These are phyloP conservation scores for Drosophila serrata DNA, from an alignment of 1,140 invertebrate species.

Conservation along the genomic window DNA sequence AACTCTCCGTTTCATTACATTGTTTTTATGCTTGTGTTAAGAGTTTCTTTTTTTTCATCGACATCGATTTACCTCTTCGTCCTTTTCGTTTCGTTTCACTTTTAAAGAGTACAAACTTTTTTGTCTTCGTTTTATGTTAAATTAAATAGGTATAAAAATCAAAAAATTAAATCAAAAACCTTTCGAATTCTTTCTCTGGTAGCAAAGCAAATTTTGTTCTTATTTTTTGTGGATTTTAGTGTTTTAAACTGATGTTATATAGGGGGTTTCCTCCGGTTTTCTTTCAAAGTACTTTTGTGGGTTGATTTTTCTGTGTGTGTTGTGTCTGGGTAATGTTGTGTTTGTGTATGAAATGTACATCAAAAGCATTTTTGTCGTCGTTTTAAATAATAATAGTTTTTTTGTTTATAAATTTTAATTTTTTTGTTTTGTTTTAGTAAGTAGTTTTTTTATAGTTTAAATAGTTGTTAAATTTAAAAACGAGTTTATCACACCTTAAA, in stretches of 20 bases:
- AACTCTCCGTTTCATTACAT: conserved; percentile 21
- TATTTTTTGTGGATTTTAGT: conserved; percentile 14
- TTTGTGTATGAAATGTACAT: conserved; percentile 63
- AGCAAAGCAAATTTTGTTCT: conserved; percentile 61
- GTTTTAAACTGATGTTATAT: conserved; percentile 7
- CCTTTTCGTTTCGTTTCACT: conserved; percentile 28
- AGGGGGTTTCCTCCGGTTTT: conserved; percentile 16
- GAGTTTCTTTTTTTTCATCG: conserved; percentile 36
- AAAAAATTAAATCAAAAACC: conserved; percentile 44
- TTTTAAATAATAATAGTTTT: conserved; percentile 64
- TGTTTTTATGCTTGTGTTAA: conserved; percentile 36
- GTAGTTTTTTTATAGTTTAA: conserved; percentile 78
- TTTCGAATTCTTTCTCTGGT: conserved; percentile 51
- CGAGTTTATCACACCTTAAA: conserved; percentile 84
- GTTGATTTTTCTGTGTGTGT: conserved; percentile 51
- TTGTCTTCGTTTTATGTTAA: conserved; percentile 53
- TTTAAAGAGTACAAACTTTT: conserved; percentile 55
- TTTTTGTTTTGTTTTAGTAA: conserved; percentile 60
- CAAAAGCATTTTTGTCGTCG: conserved; percentile 66
- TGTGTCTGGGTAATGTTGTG: conserved; percentile 41
- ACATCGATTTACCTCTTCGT: conserved; percentile 26
- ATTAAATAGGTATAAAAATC: conserved; percentile 51
- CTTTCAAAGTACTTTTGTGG: conserved; percentile 71
- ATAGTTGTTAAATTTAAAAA: conserved; percentile 83
- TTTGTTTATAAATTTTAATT: conserved; percentile 42